These are phyloP conservation scores for Eidolon dupreanum DNA, from an alignment of 2,797 vertebrate species.

Conservation along the genomic window DNA sequence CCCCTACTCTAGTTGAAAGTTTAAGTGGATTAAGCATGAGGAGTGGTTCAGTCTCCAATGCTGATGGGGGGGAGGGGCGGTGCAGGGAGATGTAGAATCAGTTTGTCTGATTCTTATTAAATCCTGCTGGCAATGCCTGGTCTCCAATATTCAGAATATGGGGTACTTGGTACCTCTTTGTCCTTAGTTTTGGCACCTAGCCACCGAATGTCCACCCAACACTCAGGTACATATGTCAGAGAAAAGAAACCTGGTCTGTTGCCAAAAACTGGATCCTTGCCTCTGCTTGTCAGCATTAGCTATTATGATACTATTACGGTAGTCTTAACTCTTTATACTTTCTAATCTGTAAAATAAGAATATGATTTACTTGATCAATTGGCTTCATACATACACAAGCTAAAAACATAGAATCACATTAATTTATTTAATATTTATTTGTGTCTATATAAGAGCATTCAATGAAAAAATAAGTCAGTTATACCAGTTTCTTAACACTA, in stretches of 20 bases:
- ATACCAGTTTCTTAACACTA: constrained; percentile 1
- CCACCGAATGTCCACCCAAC: background rate
- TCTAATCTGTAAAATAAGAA: background rate
- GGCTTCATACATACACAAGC: background rate
- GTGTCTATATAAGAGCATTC: background rate
- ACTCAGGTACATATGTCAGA: background rate
- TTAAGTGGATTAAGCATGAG: background rate
- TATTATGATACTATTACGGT: background rate
- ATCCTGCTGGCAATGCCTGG: background rate
- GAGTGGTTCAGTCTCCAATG: background rate
- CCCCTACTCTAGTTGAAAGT: background rate
- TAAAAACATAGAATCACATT: background rate
- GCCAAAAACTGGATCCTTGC: background rate
- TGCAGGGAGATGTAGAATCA: background rate
- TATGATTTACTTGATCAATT: background rate
- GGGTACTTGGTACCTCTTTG: background rate
- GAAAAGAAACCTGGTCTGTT: background rate
- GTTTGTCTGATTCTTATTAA: background rate
- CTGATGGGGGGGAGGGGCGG: background rate
- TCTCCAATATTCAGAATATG: background rate
- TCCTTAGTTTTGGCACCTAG: background rate
- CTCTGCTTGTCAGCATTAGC: background rate
- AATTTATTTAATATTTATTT: constrained; percentile 35
- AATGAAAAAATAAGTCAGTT: background rate
- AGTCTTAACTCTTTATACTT: background rate